Percentiles rank a stretch among this genome's conserved stretches.
Evolutionary conservation across 1,140 invertebrate species (phyloP).

Genomic region (Ooceraea biroi): DNA sequence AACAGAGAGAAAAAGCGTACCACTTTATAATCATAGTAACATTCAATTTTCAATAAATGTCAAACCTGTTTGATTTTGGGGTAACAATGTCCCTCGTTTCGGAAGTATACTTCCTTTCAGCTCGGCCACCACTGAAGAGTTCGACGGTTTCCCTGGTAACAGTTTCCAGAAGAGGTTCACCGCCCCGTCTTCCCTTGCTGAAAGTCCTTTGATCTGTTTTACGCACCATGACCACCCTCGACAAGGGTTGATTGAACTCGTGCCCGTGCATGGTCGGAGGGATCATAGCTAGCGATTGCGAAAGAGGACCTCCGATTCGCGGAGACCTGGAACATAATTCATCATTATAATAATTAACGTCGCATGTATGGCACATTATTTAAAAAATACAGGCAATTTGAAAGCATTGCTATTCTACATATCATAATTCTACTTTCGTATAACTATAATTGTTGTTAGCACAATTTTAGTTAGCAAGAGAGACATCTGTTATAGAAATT

Average conservation of each 20-base stretch:
- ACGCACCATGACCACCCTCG: slow-evolving; percentile 88
- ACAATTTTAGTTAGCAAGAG: neutral
- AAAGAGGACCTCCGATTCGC: slow-evolving; percentile 84
- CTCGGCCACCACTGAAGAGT: slow-evolving; percentile 87
- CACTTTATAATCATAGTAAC: neutral
- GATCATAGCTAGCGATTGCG: slow-evolving; percentile 85
- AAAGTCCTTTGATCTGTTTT: slow-evolving; percentile 89
- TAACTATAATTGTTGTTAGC: slow-evolving; percentile 14
- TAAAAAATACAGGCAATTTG: neutral
- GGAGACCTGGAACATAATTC: slow-evolving; percentile 81
- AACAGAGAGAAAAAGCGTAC: neutral
- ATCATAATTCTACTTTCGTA: neutral
- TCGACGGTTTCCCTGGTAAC: slow-evolving; percentile 88
- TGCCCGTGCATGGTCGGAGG: slow-evolving; percentile 87
- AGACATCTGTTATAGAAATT: neutral
- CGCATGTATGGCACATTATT: neutral
- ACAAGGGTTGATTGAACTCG: slow-evolving; percentile 87
- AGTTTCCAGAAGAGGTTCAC: slow-evolving; percentile 86
- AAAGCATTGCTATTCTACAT: neutral
- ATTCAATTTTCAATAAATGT: slow-evolving; percentile 5
- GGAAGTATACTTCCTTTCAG: slow-evolving; percentile 88
- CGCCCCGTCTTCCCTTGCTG: slow-evolving; percentile 83
- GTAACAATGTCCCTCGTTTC: slow-evolving; percentile 87
- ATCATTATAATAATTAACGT: slow-evolving; percentile 23
- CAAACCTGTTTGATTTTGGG: slow-evolving; percentile 85